Percentiles rank a stretch among this genome's conserved stretches.
Conservation (phyloP, 2,797 vertebrate genomes). For the Sebastolobus altivelis region DNA sequence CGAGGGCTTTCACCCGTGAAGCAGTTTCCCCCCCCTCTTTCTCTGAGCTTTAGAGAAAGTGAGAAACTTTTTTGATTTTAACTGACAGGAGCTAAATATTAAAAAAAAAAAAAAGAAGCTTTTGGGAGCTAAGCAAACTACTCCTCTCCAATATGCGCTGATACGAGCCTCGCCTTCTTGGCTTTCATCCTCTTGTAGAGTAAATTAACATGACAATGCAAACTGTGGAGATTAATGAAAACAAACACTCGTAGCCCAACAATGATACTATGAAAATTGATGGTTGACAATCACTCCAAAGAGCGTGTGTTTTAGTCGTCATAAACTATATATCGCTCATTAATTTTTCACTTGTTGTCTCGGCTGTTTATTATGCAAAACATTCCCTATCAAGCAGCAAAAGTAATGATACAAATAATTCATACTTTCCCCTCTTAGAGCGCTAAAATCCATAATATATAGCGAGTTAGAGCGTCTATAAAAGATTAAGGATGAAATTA, state of each 20-base stretch:
- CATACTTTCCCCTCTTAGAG: constrained; percentile 55
- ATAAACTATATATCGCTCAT: constrained; percentile 64
- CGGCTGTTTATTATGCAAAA: constrained; percentile 73
- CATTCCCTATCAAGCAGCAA: constrained; percentile 66
- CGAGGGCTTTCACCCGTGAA: constrained; percentile 83
- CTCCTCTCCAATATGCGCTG: constrained; percentile 46
- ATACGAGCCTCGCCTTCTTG: constrained; percentile 36
- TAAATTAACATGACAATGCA: constrained; percentile 68
- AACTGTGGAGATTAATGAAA: constrained; percentile 63
- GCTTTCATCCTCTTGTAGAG: constrained; percentile 50
- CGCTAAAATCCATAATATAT: constrained; percentile 58
- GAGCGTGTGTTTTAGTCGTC: constrained; percentile 32
- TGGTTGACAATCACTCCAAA: constrained; percentile 55
- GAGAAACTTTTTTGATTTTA: constrained; percentile 80
- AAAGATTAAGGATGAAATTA: constrained; percentile 57
- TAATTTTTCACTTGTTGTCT: constrained; percentile 73
- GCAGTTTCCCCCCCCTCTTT: constrained; percentile 45
- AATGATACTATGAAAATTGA: constrained; percentile 57
- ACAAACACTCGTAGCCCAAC: constrained; percentile 52
- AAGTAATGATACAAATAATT: constrained; percentile 74
- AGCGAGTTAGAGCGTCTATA: constrained; percentile 45
- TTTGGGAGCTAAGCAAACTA: constrained; percentile 63
- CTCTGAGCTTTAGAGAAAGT: constrained; percentile 69
- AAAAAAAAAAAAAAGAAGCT: constrained; percentile 73
- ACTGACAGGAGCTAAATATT: constrained; percentile 81